Base-by-base conservation (phyloP, 2,888 invertebrate species). In the Odontocerum albicorne region DNA sequence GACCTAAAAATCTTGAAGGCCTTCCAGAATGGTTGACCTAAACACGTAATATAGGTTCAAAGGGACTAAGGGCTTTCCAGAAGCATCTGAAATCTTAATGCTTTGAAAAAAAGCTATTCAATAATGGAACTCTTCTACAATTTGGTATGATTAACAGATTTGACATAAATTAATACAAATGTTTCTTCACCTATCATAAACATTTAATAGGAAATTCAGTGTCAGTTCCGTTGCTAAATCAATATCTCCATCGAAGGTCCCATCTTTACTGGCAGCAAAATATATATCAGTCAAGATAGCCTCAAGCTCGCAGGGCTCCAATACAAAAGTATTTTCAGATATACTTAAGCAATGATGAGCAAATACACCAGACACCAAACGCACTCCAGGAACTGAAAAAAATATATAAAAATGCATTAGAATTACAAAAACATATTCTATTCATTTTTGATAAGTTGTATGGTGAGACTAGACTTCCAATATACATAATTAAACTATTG, bases 211-310 rank as follows among this genome's bases (percentile, higher is more conserved):
- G 62, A 86, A 80, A 70, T 84, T 85, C 46, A 86, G 75, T 64
- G 84, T 72, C 53, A 86, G 68, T 67, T 87, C 86, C 31, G 85
- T 83, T 16, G 81, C 77, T 57, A 81, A 67, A 66, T 86, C 84
- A 19, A 85, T 77, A 65, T 86, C 81, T 44, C 82, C 83, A 63
- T 75, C 75, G 42, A 78, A 79, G 51, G 81, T 68, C 38, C 81
- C 81, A 66, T 85, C 85, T 65, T 87, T 87, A 64, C 84, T 82
- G 0, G 85, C 82, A 15, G 86, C 87, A 73, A 86, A 87, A 67
- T 84, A 88, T 59, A 90, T 85, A 65, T 89, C 88, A 1, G 82
- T 83, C 4, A 91, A 72, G 12, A 90, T 82, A 39, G 85, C 84
- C 66, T 88, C 87, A 16, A 90, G 68, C 67, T 89, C 88, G 32